A percentile compares a stretch with the other conserved stretches of the same genome.
phyloP scores from a whole-genome alignment of 2,888 invertebrate genomes.

The Zelleria hepariella region DNA sequence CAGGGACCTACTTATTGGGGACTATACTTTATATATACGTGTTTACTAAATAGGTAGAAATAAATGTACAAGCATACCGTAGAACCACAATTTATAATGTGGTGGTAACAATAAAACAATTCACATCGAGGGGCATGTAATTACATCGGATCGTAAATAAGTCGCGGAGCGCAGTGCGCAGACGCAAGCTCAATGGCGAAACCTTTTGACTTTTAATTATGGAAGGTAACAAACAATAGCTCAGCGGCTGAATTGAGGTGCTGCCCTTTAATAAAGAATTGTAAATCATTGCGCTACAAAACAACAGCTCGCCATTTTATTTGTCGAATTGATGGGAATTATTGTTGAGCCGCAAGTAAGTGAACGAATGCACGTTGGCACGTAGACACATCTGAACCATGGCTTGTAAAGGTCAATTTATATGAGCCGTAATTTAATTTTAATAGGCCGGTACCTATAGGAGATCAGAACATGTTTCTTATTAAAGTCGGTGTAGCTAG shows the following conservation, averaged over 20 bases:
- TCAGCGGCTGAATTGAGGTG: slow-evolving; percentile 24
- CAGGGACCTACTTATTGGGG: too few relatives aligned
- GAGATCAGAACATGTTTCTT: background rate
- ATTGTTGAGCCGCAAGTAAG: background rate
- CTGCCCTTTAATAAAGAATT: slow-evolving; percentile 49
- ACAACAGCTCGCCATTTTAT: background rate
- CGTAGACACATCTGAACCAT: background rate
- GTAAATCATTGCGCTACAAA: slow-evolving; percentile 32
- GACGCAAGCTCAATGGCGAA: slow-evolving; percentile 24
- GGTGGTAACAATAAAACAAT: slow-evolving; percentile 5
- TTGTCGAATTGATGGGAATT: background rate
- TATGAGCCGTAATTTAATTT: background rate
- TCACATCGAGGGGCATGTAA: slow-evolving; percentile 25
- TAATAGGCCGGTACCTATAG: background rate
- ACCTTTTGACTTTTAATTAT: slow-evolving; percentile 59
- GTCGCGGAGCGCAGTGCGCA: slow-evolving; percentile 4
- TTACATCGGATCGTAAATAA: slow-evolving; percentile 46
- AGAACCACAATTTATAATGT: slow-evolving; percentile 34
- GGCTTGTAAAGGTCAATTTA: background rate
- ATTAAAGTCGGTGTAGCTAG: background rate
- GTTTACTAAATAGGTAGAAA: background rate
- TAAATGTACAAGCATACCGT: slow-evolving; percentile 16
- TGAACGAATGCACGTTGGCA: background rate
- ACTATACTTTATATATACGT: too few relatives aligned
- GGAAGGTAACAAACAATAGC: slow-evolving; percentile 37